These are phyloP conservation scores for Tortricodes alternella DNA, from an alignment of 2,888 invertebrate species.

Conservation along the genomic window DNA sequence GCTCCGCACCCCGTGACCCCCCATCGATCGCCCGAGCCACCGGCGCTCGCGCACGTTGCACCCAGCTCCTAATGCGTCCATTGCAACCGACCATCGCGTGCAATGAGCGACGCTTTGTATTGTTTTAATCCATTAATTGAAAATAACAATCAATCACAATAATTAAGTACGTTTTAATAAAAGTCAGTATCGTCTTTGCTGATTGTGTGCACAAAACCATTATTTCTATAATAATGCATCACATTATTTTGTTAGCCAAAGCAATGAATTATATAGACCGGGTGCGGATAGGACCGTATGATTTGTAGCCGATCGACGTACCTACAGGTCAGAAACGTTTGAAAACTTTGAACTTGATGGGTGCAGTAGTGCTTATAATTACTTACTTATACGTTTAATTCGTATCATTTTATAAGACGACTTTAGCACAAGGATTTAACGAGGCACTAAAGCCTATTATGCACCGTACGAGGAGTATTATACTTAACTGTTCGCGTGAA, in stretches of 20 bases:
- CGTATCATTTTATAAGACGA: too few species aligned
- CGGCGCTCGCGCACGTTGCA: conserved; percentile 27
- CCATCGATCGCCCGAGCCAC: conserved; percentile 33
- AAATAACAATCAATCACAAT: background rate
- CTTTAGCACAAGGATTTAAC: too few species aligned
- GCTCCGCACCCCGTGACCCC: conserved; percentile 42
- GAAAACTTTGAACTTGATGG: too few species aligned
- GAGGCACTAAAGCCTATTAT: too few species aligned
- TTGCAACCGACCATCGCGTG: conserved; percentile 14
- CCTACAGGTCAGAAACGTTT: too few species aligned
- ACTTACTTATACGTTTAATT: too few species aligned
- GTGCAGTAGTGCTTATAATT: too few species aligned
- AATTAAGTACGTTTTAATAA: background rate
- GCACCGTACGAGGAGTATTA: too few species aligned
- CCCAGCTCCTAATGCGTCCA: conserved; percentile 7
- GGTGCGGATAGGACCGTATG: background rate
- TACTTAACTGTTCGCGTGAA: too few species aligned
- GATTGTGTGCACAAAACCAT: background rate
- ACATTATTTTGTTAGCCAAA: background rate
- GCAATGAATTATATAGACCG: background rate
- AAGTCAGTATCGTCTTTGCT: background rate
- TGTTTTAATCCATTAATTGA: conserved; percentile 16
- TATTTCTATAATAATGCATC: background rate
- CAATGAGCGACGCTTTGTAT: conserved; percentile 1
- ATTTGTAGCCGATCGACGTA: too few species aligned